These are phyloP conservation scores for Dinothrombium tinctorium DNA, from an alignment of 1,140 invertebrate species.

Conservation along the genomic window DNA sequence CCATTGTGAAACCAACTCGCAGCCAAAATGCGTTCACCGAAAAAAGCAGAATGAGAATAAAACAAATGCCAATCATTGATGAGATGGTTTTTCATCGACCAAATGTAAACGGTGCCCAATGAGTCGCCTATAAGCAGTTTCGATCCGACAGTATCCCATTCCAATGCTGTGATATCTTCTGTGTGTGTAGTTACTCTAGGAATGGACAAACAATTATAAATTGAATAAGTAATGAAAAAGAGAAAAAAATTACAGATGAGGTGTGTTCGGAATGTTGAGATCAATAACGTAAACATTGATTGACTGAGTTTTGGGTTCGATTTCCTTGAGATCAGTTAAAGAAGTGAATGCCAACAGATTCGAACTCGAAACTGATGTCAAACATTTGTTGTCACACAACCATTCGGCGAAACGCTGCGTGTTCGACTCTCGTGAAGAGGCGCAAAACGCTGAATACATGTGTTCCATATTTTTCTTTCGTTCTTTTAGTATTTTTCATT, in stretches of 20 bases:
- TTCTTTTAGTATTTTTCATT: too few species aligned
- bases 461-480: too few species aligned
- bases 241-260: constrained; percentile 34
- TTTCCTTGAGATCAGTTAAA: constrained; percentile 38
- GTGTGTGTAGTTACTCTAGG: constrained; percentile 23
- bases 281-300: constrained; percentile 64
- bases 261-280: constrained; percentile 57
- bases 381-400: neutral
- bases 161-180: constrained; percentile 40
- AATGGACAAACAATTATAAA: neutral
- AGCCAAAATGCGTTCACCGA: constrained; percentile 52
- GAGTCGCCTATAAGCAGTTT: constrained; percentile 47
- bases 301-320: constrained; percentile 36
- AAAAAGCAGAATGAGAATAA: constrained; percentile 22
- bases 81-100: constrained; percentile 45
- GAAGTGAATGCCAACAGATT: constrained; percentile 60
- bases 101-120: constrained; percentile 46
- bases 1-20: constrained; percentile 63
- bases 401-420: too few species aligned
- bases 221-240: neutral
- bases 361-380: constrained; percentile 35
- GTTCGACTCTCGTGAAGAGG: too few species aligned
- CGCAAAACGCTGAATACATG: too few species aligned
- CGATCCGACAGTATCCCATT: constrained; percentile 60
- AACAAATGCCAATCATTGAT: constrained; percentile 46